phyloP scores from a whole-genome alignment of 2,113 vertebrate genomes.

The Progne subis region DNA sequence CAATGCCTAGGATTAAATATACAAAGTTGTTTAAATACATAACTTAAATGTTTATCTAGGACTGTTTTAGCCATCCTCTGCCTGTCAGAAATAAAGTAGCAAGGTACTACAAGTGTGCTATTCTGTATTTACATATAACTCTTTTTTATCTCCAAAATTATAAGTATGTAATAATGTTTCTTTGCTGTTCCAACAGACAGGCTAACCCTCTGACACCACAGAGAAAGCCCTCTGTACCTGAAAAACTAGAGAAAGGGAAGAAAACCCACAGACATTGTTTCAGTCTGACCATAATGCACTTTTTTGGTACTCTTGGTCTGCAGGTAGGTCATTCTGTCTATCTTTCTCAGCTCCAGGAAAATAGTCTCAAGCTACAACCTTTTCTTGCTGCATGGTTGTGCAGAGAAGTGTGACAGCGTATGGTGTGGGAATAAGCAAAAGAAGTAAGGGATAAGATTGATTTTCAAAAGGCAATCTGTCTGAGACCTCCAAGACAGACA shows the following conservation, averaged over 20 bases:
- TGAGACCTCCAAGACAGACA: not conserved
- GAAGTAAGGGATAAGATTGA: not conserved
- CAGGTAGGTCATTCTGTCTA: not conserved
- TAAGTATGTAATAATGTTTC: not conserved
- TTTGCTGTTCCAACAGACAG: not conserved
- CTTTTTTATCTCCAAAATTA: not conserved
- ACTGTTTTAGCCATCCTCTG: not conserved
- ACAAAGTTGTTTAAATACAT: not conserved
- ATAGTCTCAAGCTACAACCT: not conserved
- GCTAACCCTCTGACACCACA: not conserved
- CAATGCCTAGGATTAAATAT: not conserved
- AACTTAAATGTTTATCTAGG: not conserved
- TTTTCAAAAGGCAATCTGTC: conserved; percentile 24
- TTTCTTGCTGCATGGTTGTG: not conserved
- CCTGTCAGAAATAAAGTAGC: not conserved
- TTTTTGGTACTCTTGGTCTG: not conserved
- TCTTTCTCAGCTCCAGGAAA: not conserved
- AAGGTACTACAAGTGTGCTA: not conserved
- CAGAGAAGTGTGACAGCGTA: not conserved
- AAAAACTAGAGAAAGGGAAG: not conserved
- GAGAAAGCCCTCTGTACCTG: not conserved
- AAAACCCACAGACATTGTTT: not conserved
- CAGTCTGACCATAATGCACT: not conserved
- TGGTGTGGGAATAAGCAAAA: not conserved
- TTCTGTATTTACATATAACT: not conserved